Evolutionary conservation across 2,797 vertebrate species (phyloP).

Genomic region (Gymnodraco acuticeps): DNA sequence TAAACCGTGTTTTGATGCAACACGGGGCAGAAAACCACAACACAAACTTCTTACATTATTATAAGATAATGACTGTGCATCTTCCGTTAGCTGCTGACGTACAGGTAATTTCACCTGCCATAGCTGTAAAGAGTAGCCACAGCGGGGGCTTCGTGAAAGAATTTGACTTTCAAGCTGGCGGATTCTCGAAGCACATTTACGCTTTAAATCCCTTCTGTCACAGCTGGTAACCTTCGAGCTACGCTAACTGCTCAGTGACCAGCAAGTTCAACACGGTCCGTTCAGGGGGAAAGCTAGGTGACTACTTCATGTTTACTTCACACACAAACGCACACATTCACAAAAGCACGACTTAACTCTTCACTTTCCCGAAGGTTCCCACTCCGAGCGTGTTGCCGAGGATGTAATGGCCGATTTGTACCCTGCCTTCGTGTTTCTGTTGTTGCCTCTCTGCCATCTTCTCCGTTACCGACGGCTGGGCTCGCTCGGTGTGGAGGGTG

Average conservation of each 20-base stretch:
- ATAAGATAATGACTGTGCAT: background rate
- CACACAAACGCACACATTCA: constrained; percentile 34
- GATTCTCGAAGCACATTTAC: constrained; percentile 62
- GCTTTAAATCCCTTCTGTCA: background rate
- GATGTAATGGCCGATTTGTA: constrained; percentile 97
- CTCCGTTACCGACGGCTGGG: constrained; percentile 68
- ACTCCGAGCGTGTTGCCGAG: constrained; percentile 98
- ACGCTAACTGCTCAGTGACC: constrained; percentile 70
- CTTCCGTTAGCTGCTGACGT: background rate
- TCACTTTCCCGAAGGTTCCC: constrained; percentile 99
- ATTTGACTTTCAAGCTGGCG: constrained; percentile 74
- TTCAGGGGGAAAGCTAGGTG: constrained; percentile 5
- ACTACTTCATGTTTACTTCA: constrained; percentile 35
- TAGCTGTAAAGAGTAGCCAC: constrained; percentile 22
- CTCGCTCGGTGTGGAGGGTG: constrained; percentile 58
- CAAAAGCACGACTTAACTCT: constrained; percentile 92
- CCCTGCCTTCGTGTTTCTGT: constrained; percentile 95
- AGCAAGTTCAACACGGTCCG: constrained; percentile 68
- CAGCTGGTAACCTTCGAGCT: background rate
- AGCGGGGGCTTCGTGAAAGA: constrained; percentile 42
- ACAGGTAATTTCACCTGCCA: constrained; percentile 57
- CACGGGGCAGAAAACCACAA: background rate
- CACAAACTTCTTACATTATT: background rate
- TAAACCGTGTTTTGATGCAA: background rate
- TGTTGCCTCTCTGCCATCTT: constrained; percentile 94